Evolutionary conservation across 2,888 invertebrate genomes (phyloP).

Genomic region (Taphrorychus bicolor): DNA sequence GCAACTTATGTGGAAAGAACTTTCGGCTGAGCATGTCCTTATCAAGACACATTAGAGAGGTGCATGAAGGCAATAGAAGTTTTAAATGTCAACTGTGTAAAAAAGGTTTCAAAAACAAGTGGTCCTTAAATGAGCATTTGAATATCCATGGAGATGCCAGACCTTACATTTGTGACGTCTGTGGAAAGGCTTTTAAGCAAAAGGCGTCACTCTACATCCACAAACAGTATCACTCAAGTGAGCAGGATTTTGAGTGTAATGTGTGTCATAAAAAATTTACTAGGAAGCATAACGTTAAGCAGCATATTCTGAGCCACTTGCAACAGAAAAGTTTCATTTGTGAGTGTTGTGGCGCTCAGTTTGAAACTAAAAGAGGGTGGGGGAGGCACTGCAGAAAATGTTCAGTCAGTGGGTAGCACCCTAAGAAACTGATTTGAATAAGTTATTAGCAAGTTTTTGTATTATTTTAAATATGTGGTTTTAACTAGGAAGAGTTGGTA

Average conservation of each 20-base stretch:
- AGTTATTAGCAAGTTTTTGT: too few species aligned
- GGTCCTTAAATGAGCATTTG: constrained; percentile 63
- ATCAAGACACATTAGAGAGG: constrained; percentile 62
- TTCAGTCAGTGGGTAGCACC: too few species aligned
- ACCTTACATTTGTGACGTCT: constrained; percentile 64
- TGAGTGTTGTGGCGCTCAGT: constrained; percentile 62
- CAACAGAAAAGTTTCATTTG: constrained; percentile 65
- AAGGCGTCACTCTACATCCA: constrained; percentile 58
- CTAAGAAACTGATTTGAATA: too few species aligned
- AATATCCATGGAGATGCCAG: constrained; percentile 58
- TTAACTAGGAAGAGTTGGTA: too few species aligned
- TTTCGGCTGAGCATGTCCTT: constrained; percentile 63
- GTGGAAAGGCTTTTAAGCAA: constrained; percentile 64
- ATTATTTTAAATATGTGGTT: too few species aligned
- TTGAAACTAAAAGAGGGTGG: constrained; percentile 59
- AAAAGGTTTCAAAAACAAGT: constrained; percentile 61
- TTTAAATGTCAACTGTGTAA: constrained; percentile 62
- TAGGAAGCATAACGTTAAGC: constrained; percentile 63
- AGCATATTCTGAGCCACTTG: constrained; percentile 65
- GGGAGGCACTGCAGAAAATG: neutral
- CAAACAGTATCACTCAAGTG: constrained; percentile 46
- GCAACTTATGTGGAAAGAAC: constrained; percentile 63
- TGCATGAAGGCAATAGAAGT: constrained; percentile 62
- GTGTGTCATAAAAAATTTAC: constrained; percentile 66
- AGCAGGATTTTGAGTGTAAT: constrained; percentile 58